These are phyloP conservation scores for Argentina silus DNA, from an alignment of 2,797 vertebrate genomes.

Conservation along the genomic window DNA sequence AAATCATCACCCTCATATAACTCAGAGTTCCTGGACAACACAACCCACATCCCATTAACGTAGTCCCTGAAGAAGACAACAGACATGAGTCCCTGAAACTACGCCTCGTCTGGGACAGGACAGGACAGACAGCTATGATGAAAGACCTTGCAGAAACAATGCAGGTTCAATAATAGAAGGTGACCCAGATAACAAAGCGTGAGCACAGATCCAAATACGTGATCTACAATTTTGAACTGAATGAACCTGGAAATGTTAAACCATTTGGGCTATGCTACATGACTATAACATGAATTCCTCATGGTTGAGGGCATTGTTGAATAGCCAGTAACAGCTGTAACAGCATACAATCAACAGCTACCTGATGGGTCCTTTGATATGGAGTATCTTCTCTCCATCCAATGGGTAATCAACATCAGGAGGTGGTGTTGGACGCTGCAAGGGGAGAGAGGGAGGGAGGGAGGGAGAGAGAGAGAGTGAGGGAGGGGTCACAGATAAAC, in stretches of 20 bases:
- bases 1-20: not conserved
- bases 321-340: not conserved
- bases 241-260: not conserved
- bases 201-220: not conserved
- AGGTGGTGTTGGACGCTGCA: constrained; percentile 87
- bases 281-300: too few species aligned
- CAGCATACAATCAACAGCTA: constrained; percentile 49
- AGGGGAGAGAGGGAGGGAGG: constrained; percentile 22
- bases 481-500: not conserved
- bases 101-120: not conserved
- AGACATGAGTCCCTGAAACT: not conserved
- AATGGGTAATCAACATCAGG: constrained; percentile 96
- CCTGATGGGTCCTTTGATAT: constrained; percentile 93
- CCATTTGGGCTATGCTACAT: too few species aligned
- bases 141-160: not conserved
- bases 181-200: not conserved
- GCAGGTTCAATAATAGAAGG: constrained; percentile 13
- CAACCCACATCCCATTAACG: not conserved
- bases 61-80: not conserved
- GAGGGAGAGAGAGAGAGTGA: not conserved
- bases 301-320: not conserved
- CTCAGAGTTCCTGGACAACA: not conserved
- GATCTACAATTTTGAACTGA: not conserved
- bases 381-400: constrained; percentile 96
- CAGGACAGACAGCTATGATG: not conserved